Evolutionary conservation across 2,797 vertebrate species (phyloP), one percentile per base, ranked within the genome.

Genomic region (Hephaestus fuliginosus): DNA sequence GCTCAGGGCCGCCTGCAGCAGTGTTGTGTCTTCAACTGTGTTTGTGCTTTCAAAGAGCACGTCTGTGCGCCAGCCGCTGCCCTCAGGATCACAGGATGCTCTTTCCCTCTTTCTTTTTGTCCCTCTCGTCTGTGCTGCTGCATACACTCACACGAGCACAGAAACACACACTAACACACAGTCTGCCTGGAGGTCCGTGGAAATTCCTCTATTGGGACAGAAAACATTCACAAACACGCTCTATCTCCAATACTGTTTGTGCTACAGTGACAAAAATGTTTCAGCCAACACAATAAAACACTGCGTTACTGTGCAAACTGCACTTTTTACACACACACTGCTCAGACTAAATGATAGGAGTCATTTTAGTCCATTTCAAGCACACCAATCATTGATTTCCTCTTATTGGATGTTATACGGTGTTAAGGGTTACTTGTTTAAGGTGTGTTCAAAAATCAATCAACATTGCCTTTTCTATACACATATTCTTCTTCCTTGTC

Each of bases 1-100:
- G 86, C 87, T 70, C 52, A 80, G 79, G 88, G 84, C 83, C 81
- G 85, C 88, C 84, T 90, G 83, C 82, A 63, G 67, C 71, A 53
- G 57, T 52, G 58, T 61, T 67, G 62, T 41, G 80, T 84, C 73
- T 81, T 69, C 65, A 74, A 30, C 81, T 72, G 51, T 71, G 73
- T 84, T 76, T 79, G 43, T 57, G 78, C 64, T 84, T 89, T 86
- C 76, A 83, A 85, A 81, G 72, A 78, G 76, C 66, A 64, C 2
- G 70, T 86, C 80, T 88, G 80, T 70, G 14, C 28, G 63, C 83
- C 86, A 86, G 84, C 82, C 76, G n/a, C 85, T 81, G 85, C 83
- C 83, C 82, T 72, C 0, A 60, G 88, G 86, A 82, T 86, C 76
- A 74, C 62, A 81, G 52, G 56, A 90, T 86, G 77, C 81, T 80